These are phyloP conservation scores for Percopsis transmontana DNA, from an alignment of 2,113 vertebrate species.

Conservation along the genomic window DNA sequence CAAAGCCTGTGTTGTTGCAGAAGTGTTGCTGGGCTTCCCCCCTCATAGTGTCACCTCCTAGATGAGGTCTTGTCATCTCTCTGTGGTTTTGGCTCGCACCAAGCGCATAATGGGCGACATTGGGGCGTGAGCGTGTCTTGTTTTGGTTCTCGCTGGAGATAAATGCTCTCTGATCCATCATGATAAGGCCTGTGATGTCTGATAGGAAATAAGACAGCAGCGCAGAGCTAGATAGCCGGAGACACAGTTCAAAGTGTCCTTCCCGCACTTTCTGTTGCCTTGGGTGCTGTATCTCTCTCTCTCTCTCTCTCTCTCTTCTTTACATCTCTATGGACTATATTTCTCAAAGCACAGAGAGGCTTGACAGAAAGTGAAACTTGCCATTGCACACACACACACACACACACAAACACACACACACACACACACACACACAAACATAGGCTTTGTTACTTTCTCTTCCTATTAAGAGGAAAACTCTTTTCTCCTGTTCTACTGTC, in stretches of 20 bases:
- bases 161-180: constrained; percentile 64
- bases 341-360: too few species aligned
- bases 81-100: too few species aligned
- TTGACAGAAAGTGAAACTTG: too few species aligned
- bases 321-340: neutral
- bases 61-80: too few species aligned
- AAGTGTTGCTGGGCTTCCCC: too few species aligned
- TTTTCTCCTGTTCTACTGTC: constrained; percentile 64
- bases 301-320: constrained; percentile 4
- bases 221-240: neutral
- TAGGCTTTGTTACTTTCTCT: constrained; percentile 7
- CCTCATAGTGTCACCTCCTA: neutral
- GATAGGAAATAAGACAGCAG: constrained; percentile 64
- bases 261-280: too few species aligned
- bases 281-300: neutral
- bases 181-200: constrained; percentile 64
- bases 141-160: constrained; percentile 39
- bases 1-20: too few species aligned
- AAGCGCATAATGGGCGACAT: too few species aligned
- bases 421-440: neutral
- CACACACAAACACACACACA: constrained; percentile 11
- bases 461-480: constrained; percentile 33
- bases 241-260: neutral
- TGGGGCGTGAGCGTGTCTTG: neutral
- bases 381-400: constrained; percentile 17